A percentile compares a stretch with the other conserved stretches of the same genome.
These are phyloP conservation scores for Pygmarrhopalites habei DNA, from an alignment of 1,140 invertebrate species.

Conservation along the genomic window DNA sequence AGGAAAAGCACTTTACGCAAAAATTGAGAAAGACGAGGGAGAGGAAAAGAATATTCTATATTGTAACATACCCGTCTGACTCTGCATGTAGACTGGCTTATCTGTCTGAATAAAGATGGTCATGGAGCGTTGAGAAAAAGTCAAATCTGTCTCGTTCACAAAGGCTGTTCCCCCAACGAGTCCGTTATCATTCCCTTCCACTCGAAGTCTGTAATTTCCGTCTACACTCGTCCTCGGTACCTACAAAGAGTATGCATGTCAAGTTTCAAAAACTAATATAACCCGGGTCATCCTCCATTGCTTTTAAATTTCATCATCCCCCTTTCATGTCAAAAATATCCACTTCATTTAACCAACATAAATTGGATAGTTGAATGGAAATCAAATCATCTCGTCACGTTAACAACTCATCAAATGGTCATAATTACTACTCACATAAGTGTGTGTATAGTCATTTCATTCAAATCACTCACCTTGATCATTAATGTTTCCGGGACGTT, in stretches of 20 bases:
- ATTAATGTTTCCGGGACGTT: constrained; percentile 73
- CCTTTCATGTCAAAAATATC: too few species aligned
- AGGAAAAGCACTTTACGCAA: too few species aligned
- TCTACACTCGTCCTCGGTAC: constrained; percentile 71
- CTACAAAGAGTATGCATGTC: constrained; percentile 47
- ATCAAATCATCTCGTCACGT: too few species aligned
- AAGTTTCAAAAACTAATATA: too few species aligned
- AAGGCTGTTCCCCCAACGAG: constrained; percentile 76
- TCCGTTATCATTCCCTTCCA: constrained; percentile 80
- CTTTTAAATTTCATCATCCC: too few species aligned
- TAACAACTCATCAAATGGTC: too few species aligned
- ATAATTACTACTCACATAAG: too few species aligned
- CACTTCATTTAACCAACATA: too few species aligned
- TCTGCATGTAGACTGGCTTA: constrained; percentile 90
- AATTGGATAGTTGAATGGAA: too few species aligned
- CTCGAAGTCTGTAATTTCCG: constrained; percentile 74
- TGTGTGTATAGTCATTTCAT: too few species aligned
- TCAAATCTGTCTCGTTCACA: constrained; percentile 53
- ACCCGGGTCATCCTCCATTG: too few species aligned
- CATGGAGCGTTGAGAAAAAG: constrained; percentile 81
- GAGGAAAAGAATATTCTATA: neutral
- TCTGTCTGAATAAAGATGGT: constrained; percentile 93
- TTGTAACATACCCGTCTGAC: constrained; percentile 61
- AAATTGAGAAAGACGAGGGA: neutral
- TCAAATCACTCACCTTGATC: constrained; percentile 63